phyloP scores from a whole-genome alignment of 2,888 invertebrate species.

The Coleophora flavipennella region DNA sequence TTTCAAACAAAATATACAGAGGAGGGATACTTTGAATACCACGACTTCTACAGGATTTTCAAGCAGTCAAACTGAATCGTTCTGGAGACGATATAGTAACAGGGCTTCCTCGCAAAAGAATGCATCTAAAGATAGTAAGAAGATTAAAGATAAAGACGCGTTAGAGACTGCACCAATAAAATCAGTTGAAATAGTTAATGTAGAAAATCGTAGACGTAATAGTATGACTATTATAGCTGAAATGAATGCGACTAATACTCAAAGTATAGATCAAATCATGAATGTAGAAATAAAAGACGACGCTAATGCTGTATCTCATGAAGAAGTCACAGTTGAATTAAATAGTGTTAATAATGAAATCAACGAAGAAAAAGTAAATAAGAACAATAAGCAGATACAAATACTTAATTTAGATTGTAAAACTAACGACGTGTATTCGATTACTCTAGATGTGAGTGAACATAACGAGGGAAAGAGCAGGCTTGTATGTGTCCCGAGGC shows the following conservation, averaged over 20 bases:
- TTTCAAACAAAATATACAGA: slow-evolving; percentile 69
- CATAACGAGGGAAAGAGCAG: slow-evolving; percentile 43
- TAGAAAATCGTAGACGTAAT: slow-evolving; percentile 60
- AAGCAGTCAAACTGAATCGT: slow-evolving; percentile 74
- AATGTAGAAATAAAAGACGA: not conserved
- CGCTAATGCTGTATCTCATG: slow-evolving; percentile 4
- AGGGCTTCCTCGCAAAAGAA: slow-evolving; percentile 56
- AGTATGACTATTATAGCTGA: slow-evolving; percentile 64
- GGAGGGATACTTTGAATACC: slow-evolving; percentile 78
- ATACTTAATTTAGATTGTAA: slow-evolving; percentile 67
- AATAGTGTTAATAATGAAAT: slow-evolving; percentile 28
- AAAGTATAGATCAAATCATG: not conserved
- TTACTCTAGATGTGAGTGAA: slow-evolving; percentile 63
- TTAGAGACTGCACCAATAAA: slow-evolving; percentile 40
- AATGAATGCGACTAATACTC: slow-evolving; percentile 32
- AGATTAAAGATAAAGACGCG: slow-evolving; percentile 35
- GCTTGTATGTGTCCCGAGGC: slow-evolving; percentile 58
- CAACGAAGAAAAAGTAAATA: slow-evolving; percentile 29
- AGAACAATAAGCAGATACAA: slow-evolving; percentile 68
- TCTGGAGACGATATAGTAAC: slow-evolving; percentile 76
- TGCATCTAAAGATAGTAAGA: slow-evolving; percentile 49
- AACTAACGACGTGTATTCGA: slow-evolving; percentile 64
- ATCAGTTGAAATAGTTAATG: slow-evolving; percentile 58
- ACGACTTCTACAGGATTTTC: slow-evolving; percentile 75
- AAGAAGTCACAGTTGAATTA: slow-evolving; percentile 34